Evolutionary conservation across 2,888 invertebrate genomes (phyloP), one percentile per base, ranked within the genome.

Genomic region (Trachelus tabidus): DNA sequence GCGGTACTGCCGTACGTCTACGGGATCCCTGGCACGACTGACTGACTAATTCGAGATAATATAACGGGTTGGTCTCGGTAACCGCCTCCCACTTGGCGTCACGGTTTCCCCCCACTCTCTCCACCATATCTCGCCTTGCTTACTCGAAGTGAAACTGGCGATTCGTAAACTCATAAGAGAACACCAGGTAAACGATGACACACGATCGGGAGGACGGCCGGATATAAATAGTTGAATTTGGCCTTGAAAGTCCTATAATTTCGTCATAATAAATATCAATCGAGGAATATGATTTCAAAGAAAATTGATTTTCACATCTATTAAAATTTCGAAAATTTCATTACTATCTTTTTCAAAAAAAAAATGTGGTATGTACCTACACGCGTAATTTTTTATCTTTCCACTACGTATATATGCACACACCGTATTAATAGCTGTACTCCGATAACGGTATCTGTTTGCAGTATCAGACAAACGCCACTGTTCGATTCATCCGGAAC

Each of bases 1-100:
- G 71, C 71, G 71, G 33, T 23, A 71, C 77, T 75, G 68, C 73
- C 81, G 82, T 78, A 82, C 85, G 86, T 84, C 84, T 83, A 81
- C 85, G 82, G 81, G 82, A 86, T 86, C 85, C 84, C 84, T 86
- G 83, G 84, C 85, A 85, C 89, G 87, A 90, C 87, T 88, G 88
- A 89, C 89, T 88, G 87, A 89, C 87, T 86, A 86, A 88, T 85
- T 87, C 85, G 83, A 86, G 89, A 90, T 90, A 90, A 89, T 88
- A 87, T 90, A 89, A 89, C 90, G 89, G 89, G 87, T 87, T 86
- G 85, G 82, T 85, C 87, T 85, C 83, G 85, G 85, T 86, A 84
- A 88, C 79, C 81, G 81, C 83, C 88, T 89, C 89, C 89, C 88
- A 88, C 89, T 88, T 85, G 81, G 73, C 78, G 79, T 80, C 83